Base-by-base conservation (phyloP, 2,888 invertebrate genomes). In the Miltochrista miniata region DNA sequence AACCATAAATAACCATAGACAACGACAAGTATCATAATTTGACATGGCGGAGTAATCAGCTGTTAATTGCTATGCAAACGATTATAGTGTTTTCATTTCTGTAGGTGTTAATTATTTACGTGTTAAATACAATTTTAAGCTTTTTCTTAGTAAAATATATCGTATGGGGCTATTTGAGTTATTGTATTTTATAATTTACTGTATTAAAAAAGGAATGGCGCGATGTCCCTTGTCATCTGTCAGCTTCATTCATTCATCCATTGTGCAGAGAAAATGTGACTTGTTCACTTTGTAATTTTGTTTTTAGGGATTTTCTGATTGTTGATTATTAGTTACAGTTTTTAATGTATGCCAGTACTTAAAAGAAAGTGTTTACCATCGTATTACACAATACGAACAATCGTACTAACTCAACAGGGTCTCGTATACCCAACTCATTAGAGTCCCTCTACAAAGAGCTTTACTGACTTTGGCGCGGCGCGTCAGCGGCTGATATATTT, bases 241-340 rank as follows among this genome's bases (percentile, higher is more conserved):
- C 86, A 87, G 88, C 86, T 87, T 87, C 81, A 72, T 86, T 84
- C 88, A 87, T 87, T 86, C 89, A 88, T 89, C 88, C 90, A 88
- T 90, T 90, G 87, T 87, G 85, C 76, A 83, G 87, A 85, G 87
- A 90, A 90, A 90, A 90, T 90, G 90, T 90, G 90, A 90, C 85
- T 89, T 76, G 85, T 82, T 76, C 78, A 81, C 81, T 83, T 82
- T 81, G 74, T 78, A 83, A 84, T 81, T 80, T 83, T 79, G 79
- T 86, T 87, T 86, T 84, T 79, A 81, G 76, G 71, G 76, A 79
- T 72, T 82, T 77, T 70, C 79, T 82, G 80, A 66, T 82, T 79
- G 68, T 70, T 76, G 74, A 80, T 75, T 79, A 76, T 74, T 80
- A 77, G 72, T 70, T 78, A 74, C 69, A 73, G 68, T 68, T 60